Percentiles rank a stretch among this genome's conserved stretches.
These are phyloP conservation scores for Gymnarchus niloticus DNA, from an alignment of 2,113 vertebrate genomes.

Conservation along the genomic window DNA sequence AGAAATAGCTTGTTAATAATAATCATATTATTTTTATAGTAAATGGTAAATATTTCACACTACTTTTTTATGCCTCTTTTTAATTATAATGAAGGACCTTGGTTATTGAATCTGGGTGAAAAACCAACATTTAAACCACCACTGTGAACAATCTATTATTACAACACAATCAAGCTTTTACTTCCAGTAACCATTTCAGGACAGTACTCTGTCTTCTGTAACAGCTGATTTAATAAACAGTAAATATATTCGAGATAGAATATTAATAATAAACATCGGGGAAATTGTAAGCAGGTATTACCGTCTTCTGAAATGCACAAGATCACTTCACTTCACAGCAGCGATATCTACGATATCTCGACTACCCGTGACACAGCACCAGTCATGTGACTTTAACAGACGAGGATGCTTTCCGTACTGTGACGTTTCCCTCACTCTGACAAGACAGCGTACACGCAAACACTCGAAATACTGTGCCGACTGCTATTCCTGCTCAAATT, in stretches of 20 bases:
- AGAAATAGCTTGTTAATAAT: not conserved
- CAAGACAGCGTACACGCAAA: not conserved
- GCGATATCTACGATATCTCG: not conserved
- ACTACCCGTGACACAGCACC: not conserved
- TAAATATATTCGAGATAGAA: not conserved
- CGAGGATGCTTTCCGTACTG: not conserved
- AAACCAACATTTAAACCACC: not conserved
- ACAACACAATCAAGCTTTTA: not conserved
- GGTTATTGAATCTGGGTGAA: not conserved
- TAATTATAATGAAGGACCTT: not conserved
- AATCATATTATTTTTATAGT: not conserved
- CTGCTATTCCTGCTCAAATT: not conserved
- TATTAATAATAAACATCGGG: not conserved
- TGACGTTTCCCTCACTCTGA: not conserved
- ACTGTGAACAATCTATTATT: not conserved
- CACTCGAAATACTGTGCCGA: no score
- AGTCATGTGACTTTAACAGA: not conserved
- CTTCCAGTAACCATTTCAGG: not conserved
- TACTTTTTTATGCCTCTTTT: not conserved
- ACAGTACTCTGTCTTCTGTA: not conserved
- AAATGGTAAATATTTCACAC: conserved; percentile 7
- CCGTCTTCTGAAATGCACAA: not conserved
- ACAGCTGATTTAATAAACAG: not conserved
- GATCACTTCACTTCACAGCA: not conserved
- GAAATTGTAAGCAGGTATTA: not conserved